A percentile compares a stretch with the other conserved stretches of the same genome.
These are phyloP conservation scores for Zygaena filipendulae DNA, from an alignment of 2,888 invertebrate species.

Conservation along the genomic window DNA sequence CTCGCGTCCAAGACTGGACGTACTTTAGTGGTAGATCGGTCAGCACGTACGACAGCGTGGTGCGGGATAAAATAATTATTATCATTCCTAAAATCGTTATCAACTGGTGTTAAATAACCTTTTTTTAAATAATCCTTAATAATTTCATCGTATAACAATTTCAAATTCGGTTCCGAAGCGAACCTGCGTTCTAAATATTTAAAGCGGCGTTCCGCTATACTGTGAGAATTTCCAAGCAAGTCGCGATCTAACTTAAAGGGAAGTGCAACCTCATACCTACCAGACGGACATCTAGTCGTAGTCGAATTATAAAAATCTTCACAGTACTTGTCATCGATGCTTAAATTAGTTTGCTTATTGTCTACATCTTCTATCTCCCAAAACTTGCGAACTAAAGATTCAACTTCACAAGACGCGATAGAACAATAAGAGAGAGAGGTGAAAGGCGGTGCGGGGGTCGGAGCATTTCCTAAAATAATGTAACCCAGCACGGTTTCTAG, in stretches of 20 bases:
- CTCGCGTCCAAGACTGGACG: conserved; percentile 10
- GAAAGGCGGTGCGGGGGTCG: neutral
- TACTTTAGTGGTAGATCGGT: conserved; percentile 7
- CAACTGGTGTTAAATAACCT: conserved; percentile 7
- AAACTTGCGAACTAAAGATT: conserved; percentile 5
- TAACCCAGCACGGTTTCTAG: conserved; percentile 9
- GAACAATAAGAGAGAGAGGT: conserved; percentile 1
- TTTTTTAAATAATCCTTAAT: conserved; percentile 12
- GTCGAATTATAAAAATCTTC: conserved; percentile 6
- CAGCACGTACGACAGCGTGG: conserved; percentile 9
- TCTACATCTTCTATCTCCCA: conserved; percentile 4
- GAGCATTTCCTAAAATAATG: conserved; percentile 7
- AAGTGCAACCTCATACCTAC: conserved; percentile 5
- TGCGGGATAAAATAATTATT: no score
- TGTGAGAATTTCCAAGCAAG: neutral
- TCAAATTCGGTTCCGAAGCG: conserved; percentile 3
- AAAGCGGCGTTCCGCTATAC: conserved; percentile 2
- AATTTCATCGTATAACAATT: conserved; percentile 11
- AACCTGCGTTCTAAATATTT: conserved; percentile 11
- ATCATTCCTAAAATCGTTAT: no score
- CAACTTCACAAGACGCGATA: conserved; percentile 1
- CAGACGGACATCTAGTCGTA: conserved; percentile 3
- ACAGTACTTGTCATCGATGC: conserved; percentile 7
- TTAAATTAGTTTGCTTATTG: conserved; percentile 2
- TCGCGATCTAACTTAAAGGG: conserved; percentile 6